Evolutionary conservation across 2,888 invertebrate species (phyloP).

Genomic region (Spilarctia lutea): DNA sequence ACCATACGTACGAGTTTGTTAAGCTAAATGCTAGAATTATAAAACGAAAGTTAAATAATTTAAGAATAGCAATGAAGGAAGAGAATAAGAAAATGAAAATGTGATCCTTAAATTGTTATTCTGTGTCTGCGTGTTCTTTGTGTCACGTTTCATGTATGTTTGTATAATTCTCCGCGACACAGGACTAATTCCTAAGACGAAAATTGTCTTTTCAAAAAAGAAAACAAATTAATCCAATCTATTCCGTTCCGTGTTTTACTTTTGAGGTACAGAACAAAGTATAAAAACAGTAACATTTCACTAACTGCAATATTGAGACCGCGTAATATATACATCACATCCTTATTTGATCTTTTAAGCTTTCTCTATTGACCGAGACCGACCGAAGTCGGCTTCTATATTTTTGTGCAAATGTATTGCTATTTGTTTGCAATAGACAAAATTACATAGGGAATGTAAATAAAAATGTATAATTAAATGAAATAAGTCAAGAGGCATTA

Average conservation of each 20-base stretch:
- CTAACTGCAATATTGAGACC: too few species aligned
- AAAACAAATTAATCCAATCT: too few species aligned
- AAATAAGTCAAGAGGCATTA: not conserved
- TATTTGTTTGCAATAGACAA: not conserved
- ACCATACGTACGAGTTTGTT: conserved; percentile 13
- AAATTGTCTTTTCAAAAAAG: too few species aligned
- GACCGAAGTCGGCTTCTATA: not conserved
- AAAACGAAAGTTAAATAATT: not conserved
- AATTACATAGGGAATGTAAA: not conserved
- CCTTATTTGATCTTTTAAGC: not conserved
- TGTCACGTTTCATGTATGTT: too few species aligned
- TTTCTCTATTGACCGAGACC: not conserved
- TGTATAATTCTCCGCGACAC: too few species aligned
- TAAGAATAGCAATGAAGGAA: not conserved
- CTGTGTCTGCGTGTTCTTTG: too few species aligned
- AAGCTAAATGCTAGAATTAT: not conserved
- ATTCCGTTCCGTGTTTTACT: too few species aligned
- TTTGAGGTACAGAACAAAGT: too few species aligned
- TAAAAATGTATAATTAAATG: not conserved
- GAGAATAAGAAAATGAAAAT: too few species aligned
- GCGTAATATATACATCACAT: not conserved
- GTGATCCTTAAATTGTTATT: too few species aligned
- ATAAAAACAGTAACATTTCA: not conserved
- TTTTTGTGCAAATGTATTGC: not conserved
- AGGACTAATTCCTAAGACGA: too few species aligned